Conservation (phyloP, 2,888 invertebrate species). For the Melieria omissa region DNA sequence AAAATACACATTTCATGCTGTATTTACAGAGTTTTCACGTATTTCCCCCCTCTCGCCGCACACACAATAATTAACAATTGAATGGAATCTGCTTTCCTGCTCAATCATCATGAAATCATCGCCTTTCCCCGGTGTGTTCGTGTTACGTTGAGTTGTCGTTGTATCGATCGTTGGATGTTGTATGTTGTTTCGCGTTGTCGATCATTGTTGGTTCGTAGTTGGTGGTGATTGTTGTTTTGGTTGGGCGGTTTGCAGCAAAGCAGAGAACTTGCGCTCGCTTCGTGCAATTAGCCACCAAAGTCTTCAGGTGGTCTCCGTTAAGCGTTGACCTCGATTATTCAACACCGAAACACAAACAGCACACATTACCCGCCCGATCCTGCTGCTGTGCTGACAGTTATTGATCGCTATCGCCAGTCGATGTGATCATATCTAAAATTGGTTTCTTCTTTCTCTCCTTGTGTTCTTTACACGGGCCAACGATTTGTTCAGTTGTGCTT, state of each 20-base stretch:
- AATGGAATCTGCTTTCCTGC: conserved; percentile 12
- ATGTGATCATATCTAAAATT: conserved; percentile 32
- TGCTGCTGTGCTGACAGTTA: conserved; percentile 34
- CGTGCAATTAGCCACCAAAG: conserved; percentile 34
- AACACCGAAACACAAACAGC: not conserved
- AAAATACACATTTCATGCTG: conserved; percentile 19
- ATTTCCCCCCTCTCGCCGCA: not conserved
- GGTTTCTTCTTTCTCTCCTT: conserved; percentile 14
- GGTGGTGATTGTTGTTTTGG: not conserved
- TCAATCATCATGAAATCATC: conserved; percentile 37
- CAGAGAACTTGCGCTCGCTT: conserved; percentile 14
- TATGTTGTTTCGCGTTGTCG: conserved; percentile 9
- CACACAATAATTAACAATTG: conserved; percentile 18
- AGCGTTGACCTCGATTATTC: conserved; percentile 31
- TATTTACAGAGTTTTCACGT: conserved; percentile 23
- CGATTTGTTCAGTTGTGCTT: not conserved
- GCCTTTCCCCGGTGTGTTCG: conserved; percentile 9
- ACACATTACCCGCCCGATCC: not conserved
- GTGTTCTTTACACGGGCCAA: no score
- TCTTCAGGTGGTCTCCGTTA: conserved; percentile 33
- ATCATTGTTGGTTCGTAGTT: not conserved
- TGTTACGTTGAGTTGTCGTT: not conserved
- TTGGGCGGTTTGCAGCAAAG: not conserved
- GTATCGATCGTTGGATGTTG: not conserved
- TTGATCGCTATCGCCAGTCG: conserved; percentile 32